phyloP scores from a whole-genome alignment of 2,113 vertebrate genomes.

The Gambusia affinis region DNA sequence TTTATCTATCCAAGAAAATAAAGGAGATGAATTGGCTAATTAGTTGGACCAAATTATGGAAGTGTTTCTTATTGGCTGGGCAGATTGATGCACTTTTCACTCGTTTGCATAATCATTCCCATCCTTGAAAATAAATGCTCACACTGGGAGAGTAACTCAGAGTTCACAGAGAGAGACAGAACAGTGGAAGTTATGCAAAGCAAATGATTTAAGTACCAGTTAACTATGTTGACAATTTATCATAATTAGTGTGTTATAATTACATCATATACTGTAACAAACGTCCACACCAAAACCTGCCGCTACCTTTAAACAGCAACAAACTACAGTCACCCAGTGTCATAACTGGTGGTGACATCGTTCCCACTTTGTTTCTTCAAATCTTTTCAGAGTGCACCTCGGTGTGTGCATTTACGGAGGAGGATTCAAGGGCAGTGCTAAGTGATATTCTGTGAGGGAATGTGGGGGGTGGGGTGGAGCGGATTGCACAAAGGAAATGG shows the following conservation, averaged over 20 bases:
- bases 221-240: slow-evolving; percentile 15
- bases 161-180: slow-evolving; percentile 53
- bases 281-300: slow-evolving; percentile 19
- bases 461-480: slow-evolving; percentile 34
- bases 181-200: slow-evolving; percentile 37
- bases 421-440: slow-evolving; percentile 78
- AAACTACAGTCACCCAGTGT: slow-evolving; percentile 24
- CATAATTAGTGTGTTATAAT: slow-evolving; percentile 34
- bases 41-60: slow-evolving; percentile 51
- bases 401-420: slow-evolving; percentile 58
- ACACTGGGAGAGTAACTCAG: slow-evolving; percentile 63
- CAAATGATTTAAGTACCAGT: slow-evolving; percentile 31
- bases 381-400: slow-evolving; percentile 56
- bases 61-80: slow-evolving; percentile 53
- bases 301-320: slow-evolving; percentile 47
- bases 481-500: slow-evolving; percentile 58
- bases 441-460: slow-evolving; percentile 73
- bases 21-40: slow-evolving; percentile 46
- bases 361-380: slow-evolving; percentile 57
- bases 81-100: slow-evolving; percentile 61
- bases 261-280: slow-evolving; percentile 26
- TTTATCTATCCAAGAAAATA: slow-evolving; percentile 4
- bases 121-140: slow-evolving; percentile 70
- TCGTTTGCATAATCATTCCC: slow-evolving; percentile 69
- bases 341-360: slow-evolving; percentile 41